Base-by-base conservation (phyloP, 1,140 invertebrate species). In the Matsumurasca onukii region DNA sequence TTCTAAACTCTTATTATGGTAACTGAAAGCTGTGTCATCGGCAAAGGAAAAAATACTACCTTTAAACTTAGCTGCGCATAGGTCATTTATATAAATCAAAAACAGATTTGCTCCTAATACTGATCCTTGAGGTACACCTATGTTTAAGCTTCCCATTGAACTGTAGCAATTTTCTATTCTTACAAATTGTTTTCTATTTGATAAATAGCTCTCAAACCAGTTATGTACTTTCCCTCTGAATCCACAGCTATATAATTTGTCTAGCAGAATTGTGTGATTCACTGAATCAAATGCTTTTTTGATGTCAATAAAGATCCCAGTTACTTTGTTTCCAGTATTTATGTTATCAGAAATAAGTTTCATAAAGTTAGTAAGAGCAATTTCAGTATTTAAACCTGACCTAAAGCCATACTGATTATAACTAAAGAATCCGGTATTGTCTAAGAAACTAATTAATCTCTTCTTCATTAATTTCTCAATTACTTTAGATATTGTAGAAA, bases 81-180 rank as follows among this genome's bases (percentile, higher is more conserved):
- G 51, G 24, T n/a, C n/a, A n/a, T n/a, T n/a, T n/a, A n/a, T n/a
- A n/a, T n/a, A n/a, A n/a, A n/a, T n/a, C n/a, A n/a, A 13, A 22
- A 55, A 55, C 51, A 55, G 24, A 9, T 13, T 55, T n/a, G 51
- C 51, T 9, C 51, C 51, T n/a, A 55, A 24, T 12, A 55, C 51
- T 9, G 51, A 55, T n/a, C 51, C 51, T 22, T 55, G 51, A 22
- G n/a, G n/a, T n/a, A n/a, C n/a, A n/a, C n/a, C n/a, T n/a, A n/a
- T n/a, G n/a, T n/a, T n/a, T n/a, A n/a, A n/a, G n/a, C n/a, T n/a
- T n/a, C n/a, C n/a, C n/a, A n/a, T n/a, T n/a, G n/a, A n/a, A n/a
- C n/a, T n/a, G n/a, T n/a, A n/a, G n/a, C n/a, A n/a, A n/a, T n/a
- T n/a, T n/a, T n/a, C n/a, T n/a, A n/a, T n/a, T n/a, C 39, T 45